Evolutionary conservation across 2,888 invertebrate species (phyloP).

Genomic region (Mamestra brassicae): DNA sequence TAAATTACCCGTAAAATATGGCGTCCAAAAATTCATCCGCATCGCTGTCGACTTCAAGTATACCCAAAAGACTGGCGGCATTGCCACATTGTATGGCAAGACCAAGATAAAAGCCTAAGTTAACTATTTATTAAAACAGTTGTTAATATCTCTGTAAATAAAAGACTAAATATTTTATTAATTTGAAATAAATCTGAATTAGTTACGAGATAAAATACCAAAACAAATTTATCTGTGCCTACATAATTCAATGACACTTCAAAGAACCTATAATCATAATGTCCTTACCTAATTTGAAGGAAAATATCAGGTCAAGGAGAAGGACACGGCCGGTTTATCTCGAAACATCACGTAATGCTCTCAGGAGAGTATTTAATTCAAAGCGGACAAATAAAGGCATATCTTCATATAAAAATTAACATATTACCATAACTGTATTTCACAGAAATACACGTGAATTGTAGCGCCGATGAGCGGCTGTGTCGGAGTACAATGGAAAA

Average conservation of each 20-base stretch:
- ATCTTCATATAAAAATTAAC: conserved; percentile 18
- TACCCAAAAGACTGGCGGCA: no score
- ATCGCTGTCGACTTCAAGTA: no score
- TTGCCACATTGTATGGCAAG: no score
- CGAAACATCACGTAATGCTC: conserved; percentile 33
- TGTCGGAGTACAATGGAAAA: conserved; percentile 38
- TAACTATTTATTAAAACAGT: no score
- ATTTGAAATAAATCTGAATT: neutral
- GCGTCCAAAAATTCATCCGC: no score
- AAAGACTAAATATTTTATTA: neutral
- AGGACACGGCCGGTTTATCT: conserved; percentile 23
- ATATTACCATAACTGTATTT: conserved; percentile 18
- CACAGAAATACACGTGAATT: conserved; percentile 18
- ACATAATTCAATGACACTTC: conserved; percentile 7
- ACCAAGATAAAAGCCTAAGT: no score
- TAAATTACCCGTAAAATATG: no score
- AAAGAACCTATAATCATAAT: conserved; percentile 16
- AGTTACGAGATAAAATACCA: neutral
- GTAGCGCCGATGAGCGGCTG: conserved; percentile 39
- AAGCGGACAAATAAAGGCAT: conserved; percentile 9
- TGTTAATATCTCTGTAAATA: no score
- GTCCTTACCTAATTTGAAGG: conserved; percentile 16
- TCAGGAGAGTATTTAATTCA: conserved; percentile 26
- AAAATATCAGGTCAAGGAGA: conserved; percentile 26
- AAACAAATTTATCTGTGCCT: neutral